Conservation (phyloP, 1,140 invertebrate species). For the Thaumetopoea pityocampa region DNA sequence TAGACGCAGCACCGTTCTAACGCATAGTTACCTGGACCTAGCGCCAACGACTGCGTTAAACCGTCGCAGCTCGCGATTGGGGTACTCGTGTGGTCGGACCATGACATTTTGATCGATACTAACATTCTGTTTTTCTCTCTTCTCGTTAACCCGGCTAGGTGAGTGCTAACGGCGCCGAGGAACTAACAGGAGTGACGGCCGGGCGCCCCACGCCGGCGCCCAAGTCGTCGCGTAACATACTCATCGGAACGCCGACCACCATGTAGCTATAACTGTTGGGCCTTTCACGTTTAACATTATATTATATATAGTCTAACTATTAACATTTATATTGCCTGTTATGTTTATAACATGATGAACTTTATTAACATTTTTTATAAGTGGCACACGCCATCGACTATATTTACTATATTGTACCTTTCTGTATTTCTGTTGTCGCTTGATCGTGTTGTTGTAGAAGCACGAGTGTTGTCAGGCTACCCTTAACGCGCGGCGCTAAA, state of each 20-base stretch:
- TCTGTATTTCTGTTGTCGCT: slow-evolving; percentile 69
- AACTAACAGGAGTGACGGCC: slow-evolving; percentile 62
- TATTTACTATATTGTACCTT: slow-evolving; percentile 68
- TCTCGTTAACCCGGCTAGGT: slow-evolving; percentile 79
- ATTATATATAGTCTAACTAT: slow-evolving; percentile 75
- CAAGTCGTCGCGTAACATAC: slow-evolving; percentile 59
- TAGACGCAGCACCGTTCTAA: no score
- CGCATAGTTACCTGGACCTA: no score
- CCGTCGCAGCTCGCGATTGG: slow-evolving; percentile 53
- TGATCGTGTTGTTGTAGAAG: slow-evolving; percentile 64
- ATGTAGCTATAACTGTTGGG: slow-evolving; percentile 74
- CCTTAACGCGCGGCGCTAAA: slow-evolving; percentile 54
- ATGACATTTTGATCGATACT: slow-evolving; percentile 75
- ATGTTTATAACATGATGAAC: slow-evolving; percentile 75
- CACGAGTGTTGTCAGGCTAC: slow-evolving; percentile 66
- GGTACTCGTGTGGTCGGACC: slow-evolving; percentile 62
- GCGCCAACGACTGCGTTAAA: slow-evolving; percentile 39
- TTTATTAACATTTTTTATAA: slow-evolving; percentile 69
- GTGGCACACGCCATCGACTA: slow-evolving; percentile 75
- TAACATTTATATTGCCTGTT: slow-evolving; percentile 76
- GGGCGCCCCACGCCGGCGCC: slow-evolving; percentile 40
- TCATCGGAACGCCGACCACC: slow-evolving; percentile 70
- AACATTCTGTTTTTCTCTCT: slow-evolving; percentile 77
- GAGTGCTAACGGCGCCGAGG: slow-evolving; percentile 80
- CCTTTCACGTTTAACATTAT: slow-evolving; percentile 72